Evolutionary conservation across 2,888 invertebrate species (phyloP).

Genomic region (Dicyrtoma fusca): DNA sequence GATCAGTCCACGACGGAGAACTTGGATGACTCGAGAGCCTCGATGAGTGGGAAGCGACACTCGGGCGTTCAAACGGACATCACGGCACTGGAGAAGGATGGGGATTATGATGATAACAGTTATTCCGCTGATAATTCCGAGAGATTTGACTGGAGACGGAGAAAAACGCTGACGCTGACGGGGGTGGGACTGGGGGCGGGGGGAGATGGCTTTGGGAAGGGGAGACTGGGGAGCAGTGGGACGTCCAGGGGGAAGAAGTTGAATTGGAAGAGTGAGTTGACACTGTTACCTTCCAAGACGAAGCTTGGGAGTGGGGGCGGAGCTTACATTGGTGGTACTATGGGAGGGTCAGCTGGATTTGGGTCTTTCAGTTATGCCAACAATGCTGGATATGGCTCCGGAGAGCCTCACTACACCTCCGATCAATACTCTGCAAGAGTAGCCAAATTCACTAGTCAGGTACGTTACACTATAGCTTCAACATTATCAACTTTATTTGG

Average conservation of each 20-base stretch:
- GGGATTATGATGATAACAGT: constrained; percentile 4
- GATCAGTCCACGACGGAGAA: not conserved
- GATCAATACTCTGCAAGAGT: constrained; percentile 54
- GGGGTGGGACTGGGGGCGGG: constrained; percentile 11
- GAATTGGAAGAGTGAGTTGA: constrained; percentile 56
- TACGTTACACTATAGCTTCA: constrained; percentile 31
- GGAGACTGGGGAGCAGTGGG: constrained; percentile 45
- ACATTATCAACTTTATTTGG: not conserved
- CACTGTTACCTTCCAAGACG: constrained; percentile 54
- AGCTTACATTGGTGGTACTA: not conserved
- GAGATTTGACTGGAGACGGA: constrained; percentile 32
- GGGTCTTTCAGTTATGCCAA: constrained; percentile 42
- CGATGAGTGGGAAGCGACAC: constrained; percentile 38
- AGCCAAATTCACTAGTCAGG: constrained; percentile 57
- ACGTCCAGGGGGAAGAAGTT: constrained; percentile 49
- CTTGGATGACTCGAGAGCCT: not conserved
- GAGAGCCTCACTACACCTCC: constrained; percentile 13
- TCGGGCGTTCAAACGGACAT: constrained; percentile 56
- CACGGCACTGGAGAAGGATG: constrained; percentile 48
- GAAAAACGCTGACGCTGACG: constrained; percentile 22
- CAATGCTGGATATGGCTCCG: constrained; percentile 22
- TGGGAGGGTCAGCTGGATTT: constrained; percentile 30
- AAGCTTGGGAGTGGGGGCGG: constrained; percentile 48
- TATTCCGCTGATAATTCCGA: constrained; percentile 15
- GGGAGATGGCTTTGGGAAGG: constrained; percentile 24